Evolutionary conservation across 2,797 vertebrate genomes (phyloP).

Genomic region (Enteromius mattozi): DNA sequence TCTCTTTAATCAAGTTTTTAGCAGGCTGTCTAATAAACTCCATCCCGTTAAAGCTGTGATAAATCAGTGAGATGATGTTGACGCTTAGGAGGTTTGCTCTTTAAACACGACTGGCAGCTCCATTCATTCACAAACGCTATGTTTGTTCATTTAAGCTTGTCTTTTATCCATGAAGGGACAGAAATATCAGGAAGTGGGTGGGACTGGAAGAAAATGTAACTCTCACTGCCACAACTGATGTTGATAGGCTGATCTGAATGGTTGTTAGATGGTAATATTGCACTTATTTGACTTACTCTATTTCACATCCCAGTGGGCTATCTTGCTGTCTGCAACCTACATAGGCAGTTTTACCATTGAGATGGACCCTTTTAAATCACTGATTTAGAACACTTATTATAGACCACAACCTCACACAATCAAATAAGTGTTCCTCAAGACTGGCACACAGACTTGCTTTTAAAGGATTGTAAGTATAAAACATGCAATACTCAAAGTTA

Average conservation of each 20-base stretch:
- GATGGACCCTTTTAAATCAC: background rate
- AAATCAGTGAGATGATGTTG: constrained; percentile 14
- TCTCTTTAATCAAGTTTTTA: constrained; percentile 39
- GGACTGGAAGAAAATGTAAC: background rate
- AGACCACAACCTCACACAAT: too few relatives aligned
- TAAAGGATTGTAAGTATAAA: background rate
- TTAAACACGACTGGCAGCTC: background rate
- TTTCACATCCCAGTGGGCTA: background rate
- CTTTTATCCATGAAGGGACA: background rate
- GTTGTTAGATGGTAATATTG: background rate
- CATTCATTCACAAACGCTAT: background rate
- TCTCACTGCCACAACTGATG: too few relatives aligned
- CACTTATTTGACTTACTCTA: too few relatives aligned
- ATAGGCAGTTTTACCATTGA: background rate
- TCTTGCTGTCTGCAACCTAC: background rate
- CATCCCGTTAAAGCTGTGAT: constrained; percentile 16
- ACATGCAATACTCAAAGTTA: background rate
- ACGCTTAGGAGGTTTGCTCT: background rate
- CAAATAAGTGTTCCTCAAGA: background rate
- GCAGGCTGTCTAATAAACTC: constrained; percentile 22
- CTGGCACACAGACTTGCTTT: background rate
- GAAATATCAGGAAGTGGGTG: background rate
- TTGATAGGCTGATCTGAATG: background rate
- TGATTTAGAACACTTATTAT: background rate
- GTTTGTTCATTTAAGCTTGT: background rate